Conservation (phyloP, 2,113 vertebrate genomes). For the Peucedramus taeniatus region DNA sequence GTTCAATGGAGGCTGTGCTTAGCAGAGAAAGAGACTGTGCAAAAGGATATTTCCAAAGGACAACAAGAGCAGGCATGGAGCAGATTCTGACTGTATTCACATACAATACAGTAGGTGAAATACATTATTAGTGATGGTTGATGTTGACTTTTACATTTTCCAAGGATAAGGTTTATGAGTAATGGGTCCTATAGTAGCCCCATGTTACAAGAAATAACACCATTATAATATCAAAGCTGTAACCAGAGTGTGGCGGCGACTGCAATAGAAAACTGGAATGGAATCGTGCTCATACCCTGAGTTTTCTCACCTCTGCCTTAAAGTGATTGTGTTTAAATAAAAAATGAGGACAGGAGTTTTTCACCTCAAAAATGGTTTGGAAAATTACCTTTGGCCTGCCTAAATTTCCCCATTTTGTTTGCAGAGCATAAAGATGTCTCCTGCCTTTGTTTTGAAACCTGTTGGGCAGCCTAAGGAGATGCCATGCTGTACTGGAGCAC, state of each 20-base stretch:
- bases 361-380: not conserved
- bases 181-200: constrained; percentile 47
- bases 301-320: not conserved
- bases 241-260: not conserved
- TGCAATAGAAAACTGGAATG: not conserved
- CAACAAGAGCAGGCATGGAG: not conserved
- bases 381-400: not conserved
- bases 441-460: not conserved
- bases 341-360: not conserved
- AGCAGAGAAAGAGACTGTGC: not conserved
- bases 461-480: not conserved
- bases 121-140: constrained; percentile 23
- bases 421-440: rapidly evolving
- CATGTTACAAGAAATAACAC: constrained; percentile 45
- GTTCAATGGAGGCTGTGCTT: not conserved
- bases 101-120: constrained; percentile 52
- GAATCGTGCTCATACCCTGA: not conserved
- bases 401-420: not conserved
- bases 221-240: not conserved
- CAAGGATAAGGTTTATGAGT: constrained; percentile 37
- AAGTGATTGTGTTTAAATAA: constrained; percentile 40
- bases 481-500: rapidly evolving
- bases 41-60: constrained; percentile 28
- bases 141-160: constrained; percentile 47
- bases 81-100: constrained; percentile 22